Evolutionary conservation across 2,113 vertebrate species (phyloP).

Genomic region (Lucifuga dentata): DNA sequence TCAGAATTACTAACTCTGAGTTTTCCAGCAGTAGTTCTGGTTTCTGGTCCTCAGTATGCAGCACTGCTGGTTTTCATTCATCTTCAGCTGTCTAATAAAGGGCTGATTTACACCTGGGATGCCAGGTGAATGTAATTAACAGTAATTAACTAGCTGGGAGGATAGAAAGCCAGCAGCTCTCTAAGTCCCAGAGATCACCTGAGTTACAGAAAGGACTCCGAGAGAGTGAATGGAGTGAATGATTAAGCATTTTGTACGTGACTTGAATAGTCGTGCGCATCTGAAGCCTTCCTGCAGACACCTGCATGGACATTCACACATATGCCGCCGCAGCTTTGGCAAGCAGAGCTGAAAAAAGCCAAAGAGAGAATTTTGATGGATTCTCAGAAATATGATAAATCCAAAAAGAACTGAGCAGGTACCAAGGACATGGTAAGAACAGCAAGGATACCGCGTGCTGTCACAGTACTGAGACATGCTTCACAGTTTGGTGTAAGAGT

Average conservation of each 20-base stretch:
- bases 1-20: constrained; percentile 25
- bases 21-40: constrained; percentile 20
- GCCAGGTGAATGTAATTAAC: constrained; percentile 61
- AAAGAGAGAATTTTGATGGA: neutral
- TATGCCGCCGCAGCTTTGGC: constrained; percentile 29
- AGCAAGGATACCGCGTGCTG: constrained; percentile 3
- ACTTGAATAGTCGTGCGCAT: constrained; percentile 23
- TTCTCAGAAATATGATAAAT: constrained; percentile 18
- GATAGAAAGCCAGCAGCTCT: constrained; percentile 2
- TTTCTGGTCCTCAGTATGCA: neutral
- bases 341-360: constrained; percentile 12
- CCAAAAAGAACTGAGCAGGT: constrained; percentile 8
- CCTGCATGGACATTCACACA: constrained; percentile 45
- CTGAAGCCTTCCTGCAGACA: constrained; percentile 31
- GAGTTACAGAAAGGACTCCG: constrained; percentile 14
- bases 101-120: constrained; percentile 48
- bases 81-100: constrained; percentile 19
- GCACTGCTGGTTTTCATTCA: constrained; percentile 28
- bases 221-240: neutral
- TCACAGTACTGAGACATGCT: neutral
- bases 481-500: neutral
- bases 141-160: constrained; percentile 51
- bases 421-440: constrained; percentile 25
- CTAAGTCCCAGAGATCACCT: neutral
- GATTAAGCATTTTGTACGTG: constrained; percentile 30